Percentiles rank a stretch among this genome's conserved stretches.
Evolutionary conservation across 1,140 invertebrate genomes (phyloP).

Genomic region (Drosophila murphyi): DNA sequence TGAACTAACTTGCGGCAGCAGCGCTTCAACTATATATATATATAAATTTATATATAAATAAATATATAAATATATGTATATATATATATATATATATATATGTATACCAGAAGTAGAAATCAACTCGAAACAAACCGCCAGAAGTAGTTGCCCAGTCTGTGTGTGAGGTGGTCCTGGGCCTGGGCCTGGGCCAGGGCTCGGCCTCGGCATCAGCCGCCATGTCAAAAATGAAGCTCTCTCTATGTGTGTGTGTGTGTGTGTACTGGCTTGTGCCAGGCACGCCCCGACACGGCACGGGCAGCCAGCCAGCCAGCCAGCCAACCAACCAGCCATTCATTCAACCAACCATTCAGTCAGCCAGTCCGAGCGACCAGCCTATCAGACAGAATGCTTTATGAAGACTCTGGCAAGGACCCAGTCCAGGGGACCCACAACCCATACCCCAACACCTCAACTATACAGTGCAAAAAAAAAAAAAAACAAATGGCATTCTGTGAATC

Average conservation of each 20-base stretch:
- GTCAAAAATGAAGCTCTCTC: slow-evolving; percentile 55
- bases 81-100: slow-evolving; percentile 37
- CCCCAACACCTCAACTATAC: not conserved
- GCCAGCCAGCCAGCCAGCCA: slow-evolving; percentile 34
- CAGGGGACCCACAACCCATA: not conserved
- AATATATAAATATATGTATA: slow-evolving; percentile 42
- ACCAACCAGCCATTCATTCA: not conserved
- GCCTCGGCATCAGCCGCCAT: slow-evolving; percentile 56
- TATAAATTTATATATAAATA: slow-evolving; percentile 11
- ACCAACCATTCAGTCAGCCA: slow-evolving; percentile 26
- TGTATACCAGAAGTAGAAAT: slow-evolving; percentile 15
- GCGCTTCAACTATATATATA: slow-evolving; percentile 25
- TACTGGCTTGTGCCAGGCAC: slow-evolving; percentile 66
- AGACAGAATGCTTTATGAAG: slow-evolving; percentile 44
- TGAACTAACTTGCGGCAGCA: slow-evolving; percentile 69
- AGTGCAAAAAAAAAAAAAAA: not conserved
- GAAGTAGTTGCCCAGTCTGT: slow-evolving; percentile 78
- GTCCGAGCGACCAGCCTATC: slow-evolving; percentile 79
- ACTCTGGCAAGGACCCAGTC: slow-evolving; percentile 15
- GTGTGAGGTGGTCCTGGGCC: not conserved
- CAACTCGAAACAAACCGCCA: slow-evolving; percentile 57
- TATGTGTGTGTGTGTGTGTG: slow-evolving; percentile 34
- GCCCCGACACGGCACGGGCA: slow-evolving; percentile 59
- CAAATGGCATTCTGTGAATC: not conserved
- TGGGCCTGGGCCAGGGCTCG: slow-evolving; percentile 30